These are phyloP conservation scores for Phengaris alcon DNA, from an alignment of 2,888 invertebrate genomes.

Conservation along the genomic window DNA sequence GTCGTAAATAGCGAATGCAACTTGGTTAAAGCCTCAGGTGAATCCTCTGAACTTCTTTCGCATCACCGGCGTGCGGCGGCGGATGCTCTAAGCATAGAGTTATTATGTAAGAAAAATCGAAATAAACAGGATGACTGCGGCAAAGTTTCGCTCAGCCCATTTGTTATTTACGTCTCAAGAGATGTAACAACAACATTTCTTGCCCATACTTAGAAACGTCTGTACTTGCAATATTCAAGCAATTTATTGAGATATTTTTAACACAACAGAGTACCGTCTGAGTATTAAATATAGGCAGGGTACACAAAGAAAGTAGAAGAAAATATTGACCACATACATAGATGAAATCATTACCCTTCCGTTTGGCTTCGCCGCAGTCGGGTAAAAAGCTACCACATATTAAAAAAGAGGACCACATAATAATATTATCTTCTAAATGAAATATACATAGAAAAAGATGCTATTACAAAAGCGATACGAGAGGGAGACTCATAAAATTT, in stretches of 20 bases:
- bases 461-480: not conserved
- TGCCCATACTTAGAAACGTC: constrained; percentile 42
- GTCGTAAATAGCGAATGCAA: too few relatives aligned
- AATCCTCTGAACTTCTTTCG: not conserved
- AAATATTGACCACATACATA: not conserved
- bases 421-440: not conserved
- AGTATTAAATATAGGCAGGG: not conserved
- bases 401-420: too few relatives aligned
- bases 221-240: constrained; percentile 14
- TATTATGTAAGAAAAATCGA: constrained; percentile 46
- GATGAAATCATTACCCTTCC: too few relatives aligned
- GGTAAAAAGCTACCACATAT: too few relatives aligned
- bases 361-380: too few relatives aligned
- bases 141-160: constrained; percentile 65
- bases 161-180: constrained; percentile 73
- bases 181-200: constrained; percentile 63
- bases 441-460: not conserved
- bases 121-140: constrained; percentile 65
- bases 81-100: constrained; percentile 23
- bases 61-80: not conserved
- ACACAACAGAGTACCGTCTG: not conserved
- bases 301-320: too few relatives aligned
- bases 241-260: constrained; percentile 24
- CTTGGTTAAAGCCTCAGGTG: not conserved
- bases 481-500: not conserved